Conservation (phyloP, 2,888 invertebrate genomes). For the Aleiodes alternator region DNA sequence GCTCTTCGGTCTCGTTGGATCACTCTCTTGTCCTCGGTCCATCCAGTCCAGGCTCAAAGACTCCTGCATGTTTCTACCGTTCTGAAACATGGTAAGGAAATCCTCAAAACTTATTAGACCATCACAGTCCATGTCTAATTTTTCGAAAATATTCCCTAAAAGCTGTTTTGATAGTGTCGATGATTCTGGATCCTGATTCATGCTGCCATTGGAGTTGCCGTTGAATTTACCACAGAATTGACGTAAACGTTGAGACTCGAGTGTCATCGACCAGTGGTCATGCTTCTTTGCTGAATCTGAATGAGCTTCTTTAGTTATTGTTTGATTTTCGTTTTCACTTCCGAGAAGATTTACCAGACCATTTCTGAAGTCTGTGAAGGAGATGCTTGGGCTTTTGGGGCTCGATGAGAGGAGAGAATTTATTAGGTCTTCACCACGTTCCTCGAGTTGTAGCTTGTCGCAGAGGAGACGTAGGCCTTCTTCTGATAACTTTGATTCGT, state of each 20-base stretch:
- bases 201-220: not conserved
- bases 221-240: slow-evolving; percentile 7
- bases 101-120: slow-evolving; percentile 82
- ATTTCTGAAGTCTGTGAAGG: slow-evolving; percentile 87
- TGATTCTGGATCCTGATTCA: slow-evolving; percentile 4
- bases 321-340: slow-evolving; percentile 46
- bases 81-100: slow-evolving; percentile 80
- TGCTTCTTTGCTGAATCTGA: slow-evolving; percentile 2
- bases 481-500: slow-evolving; percentile 82
- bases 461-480: slow-evolving; percentile 83
- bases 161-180: slow-evolving; percentile 68
- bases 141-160: slow-evolving; percentile 80
- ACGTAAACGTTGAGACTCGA: slow-evolving; percentile 13
- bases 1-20: slow-evolving; percentile 44
- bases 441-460: slow-evolving; percentile 86
- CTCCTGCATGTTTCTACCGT: slow-evolving; percentile 70
- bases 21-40: slow-evolving; percentile 58
- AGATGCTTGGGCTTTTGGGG: slow-evolving; percentile 76
- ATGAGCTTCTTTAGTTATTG: slow-evolving; percentile 33
- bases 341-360: slow-evolving; percentile 84
- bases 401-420: slow-evolving; percentile 58
- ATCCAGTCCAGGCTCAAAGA: slow-evolving; percentile 62
- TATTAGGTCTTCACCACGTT: slow-evolving; percentile 78
- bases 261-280: slow-evolving; percentile 8
- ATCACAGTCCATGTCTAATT: slow-evolving; percentile 80